A percentile compares a stretch with the other conserved stretches of the same genome.
phyloP scores from a whole-genome alignment of 1,140 invertebrate genomes.

The Dufourea novaeangliae region DNA sequence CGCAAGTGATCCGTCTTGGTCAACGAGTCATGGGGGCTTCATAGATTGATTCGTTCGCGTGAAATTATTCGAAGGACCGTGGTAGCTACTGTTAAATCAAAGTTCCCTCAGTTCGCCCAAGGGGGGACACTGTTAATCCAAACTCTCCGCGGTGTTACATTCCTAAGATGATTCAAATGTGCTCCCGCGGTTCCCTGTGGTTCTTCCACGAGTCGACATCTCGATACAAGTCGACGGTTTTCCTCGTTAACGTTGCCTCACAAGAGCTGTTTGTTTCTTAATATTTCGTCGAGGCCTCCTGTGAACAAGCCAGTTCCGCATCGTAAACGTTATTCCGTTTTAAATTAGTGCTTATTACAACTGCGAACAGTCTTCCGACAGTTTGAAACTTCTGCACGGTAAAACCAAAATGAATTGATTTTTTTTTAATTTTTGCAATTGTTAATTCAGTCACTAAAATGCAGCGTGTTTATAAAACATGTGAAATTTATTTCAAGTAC shows the following conservation, averaged over 20 bases:
- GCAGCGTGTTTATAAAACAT: too few species aligned
- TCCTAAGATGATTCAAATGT: slow-evolving; percentile 55
- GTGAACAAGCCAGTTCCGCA: not conserved
- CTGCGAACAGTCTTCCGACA: too few species aligned
- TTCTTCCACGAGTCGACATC: not conserved
- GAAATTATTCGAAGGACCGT: slow-evolving; percentile 43
- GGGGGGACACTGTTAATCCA: slow-evolving; percentile 9
- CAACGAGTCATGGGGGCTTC: slow-evolving; percentile 2
- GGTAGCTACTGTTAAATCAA: slow-evolving; percentile 46
- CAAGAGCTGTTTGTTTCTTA: not conserved
- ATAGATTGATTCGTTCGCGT: slow-evolving; percentile 55
- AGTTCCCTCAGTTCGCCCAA: too few species aligned
- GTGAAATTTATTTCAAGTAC: too few species aligned
- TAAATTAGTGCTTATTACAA: too few species aligned
- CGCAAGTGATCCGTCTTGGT: slow-evolving; percentile 25
- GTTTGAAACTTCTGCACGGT: too few species aligned
- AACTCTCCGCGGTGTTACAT: slow-evolving; percentile 49
- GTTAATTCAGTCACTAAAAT: too few species aligned
- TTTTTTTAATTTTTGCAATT: too few species aligned
- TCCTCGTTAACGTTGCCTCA: slow-evolving; percentile 6
- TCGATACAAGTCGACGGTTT: slow-evolving; percentile 17
- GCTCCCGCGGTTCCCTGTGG: slow-evolving; percentile 5
- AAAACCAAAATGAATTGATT: too few species aligned
- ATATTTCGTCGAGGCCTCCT: not conserved
- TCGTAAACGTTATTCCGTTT: not conserved